Conservation (phyloP, 2,113 vertebrate species). For the Camelus dromedarius region DNA sequence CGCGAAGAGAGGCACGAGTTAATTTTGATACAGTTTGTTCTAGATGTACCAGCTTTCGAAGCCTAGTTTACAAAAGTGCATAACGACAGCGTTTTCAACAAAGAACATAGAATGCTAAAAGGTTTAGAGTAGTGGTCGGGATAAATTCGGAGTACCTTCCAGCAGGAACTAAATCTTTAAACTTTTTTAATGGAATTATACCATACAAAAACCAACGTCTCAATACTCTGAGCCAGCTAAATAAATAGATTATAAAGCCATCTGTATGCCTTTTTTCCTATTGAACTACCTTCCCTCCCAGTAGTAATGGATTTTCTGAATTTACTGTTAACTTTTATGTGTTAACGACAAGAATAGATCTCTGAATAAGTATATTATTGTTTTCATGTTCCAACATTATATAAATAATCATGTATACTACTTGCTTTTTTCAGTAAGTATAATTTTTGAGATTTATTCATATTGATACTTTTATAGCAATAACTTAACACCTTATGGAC, state of each 20-base stretch:
- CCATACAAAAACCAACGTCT: not conserved
- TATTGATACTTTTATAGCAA: not conserved
- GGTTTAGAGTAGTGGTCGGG: not conserved
- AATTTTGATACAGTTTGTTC: not conserved
- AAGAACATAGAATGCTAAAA: not conserved
- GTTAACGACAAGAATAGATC: not conserved
- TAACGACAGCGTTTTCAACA: rapidly evolving
- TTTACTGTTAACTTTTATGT: not conserved
- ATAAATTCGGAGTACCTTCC: not conserved
- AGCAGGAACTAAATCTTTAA: not conserved
- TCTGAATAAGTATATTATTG: not conserved
- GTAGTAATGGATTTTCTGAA: not conserved
- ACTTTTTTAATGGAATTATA: not conserved
- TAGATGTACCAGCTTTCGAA: not conserved
- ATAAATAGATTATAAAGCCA: not conserved
- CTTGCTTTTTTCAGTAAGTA: not conserved
- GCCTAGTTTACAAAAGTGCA: rapidly evolving
- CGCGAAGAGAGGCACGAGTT: not conserved
- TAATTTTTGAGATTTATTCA: not conserved
- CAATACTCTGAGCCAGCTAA: too few species aligned
- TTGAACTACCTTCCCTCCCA: not conserved
- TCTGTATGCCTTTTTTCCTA: not conserved
- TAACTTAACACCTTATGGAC: not conserved
- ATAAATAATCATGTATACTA: not conserved
- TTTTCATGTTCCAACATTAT: not conserved